phyloP scores from a whole-genome alignment of 2,888 invertebrate species.

The Phania funesta region DNA sequence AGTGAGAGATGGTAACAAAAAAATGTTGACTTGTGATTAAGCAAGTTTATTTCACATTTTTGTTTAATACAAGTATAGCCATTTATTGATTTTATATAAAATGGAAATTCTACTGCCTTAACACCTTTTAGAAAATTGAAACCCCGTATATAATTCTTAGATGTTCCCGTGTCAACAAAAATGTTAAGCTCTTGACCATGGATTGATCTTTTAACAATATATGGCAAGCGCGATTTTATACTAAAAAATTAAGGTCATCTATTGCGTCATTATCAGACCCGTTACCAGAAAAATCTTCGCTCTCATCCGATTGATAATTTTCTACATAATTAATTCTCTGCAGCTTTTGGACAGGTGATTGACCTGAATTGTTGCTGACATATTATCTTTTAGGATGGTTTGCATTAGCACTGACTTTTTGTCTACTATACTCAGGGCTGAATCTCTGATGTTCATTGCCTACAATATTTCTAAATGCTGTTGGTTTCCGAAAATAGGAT shows the following conservation, averaged over 20 bases:
- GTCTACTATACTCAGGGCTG: background rate
- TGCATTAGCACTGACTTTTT: background rate
- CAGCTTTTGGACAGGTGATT: conserved; percentile 20
- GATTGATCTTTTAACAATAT: conserved; percentile 20
- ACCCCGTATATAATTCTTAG: conserved; percentile 37
- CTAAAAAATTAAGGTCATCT: conserved; percentile 40
- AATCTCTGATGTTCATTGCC: background rate
- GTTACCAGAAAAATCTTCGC: background rate
- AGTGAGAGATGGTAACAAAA: conserved; percentile 22
- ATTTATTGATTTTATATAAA: conserved; percentile 56
- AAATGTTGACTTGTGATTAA: conserved; percentile 50
- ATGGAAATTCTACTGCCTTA: conserved; percentile 16
- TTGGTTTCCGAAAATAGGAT: conserved; percentile 34
- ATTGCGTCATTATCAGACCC: background rate
- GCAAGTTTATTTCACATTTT: conserved; percentile 34
- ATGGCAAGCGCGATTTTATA: conserved; percentile 46
- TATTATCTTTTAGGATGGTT: background rate
- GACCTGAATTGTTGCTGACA: conserved; percentile 7
- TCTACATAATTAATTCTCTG: conserved; percentile 30
- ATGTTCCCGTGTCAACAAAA: conserved; percentile 41
- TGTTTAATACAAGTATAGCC: conserved; percentile 22
- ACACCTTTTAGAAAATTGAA: conserved; percentile 25
- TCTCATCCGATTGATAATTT: background rate
- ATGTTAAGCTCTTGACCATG: conserved; percentile 25
- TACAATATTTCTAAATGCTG: background rate